phyloP scores from a whole-genome alignment of 2,113 vertebrate species.

The Rhineura floridana region DNA sequence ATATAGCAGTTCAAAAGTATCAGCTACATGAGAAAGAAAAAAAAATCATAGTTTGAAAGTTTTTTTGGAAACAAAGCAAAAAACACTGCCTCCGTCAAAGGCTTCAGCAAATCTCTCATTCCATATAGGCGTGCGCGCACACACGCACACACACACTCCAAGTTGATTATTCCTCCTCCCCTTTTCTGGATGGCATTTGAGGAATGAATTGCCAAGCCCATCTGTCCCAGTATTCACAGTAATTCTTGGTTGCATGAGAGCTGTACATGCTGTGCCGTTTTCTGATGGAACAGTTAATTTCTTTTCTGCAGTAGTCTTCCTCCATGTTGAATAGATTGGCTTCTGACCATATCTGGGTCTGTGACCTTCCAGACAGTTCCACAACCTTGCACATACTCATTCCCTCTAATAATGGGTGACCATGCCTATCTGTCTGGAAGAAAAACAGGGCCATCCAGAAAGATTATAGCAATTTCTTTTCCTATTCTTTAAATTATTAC shows the following conservation, averaged over 20 bases:
- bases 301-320: slow-evolving; percentile 30
- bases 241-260: slow-evolving; percentile 55
- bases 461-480: too few species aligned
- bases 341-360: slow-evolving; percentile 28
- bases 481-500: too few species aligned
- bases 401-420: background rate
- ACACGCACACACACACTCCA: slow-evolving; percentile 3
- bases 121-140: background rate
- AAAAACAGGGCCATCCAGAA: background rate
- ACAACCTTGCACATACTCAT: background rate
- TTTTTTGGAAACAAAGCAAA: slow-evolving; percentile 1
- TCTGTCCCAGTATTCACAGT: slow-evolving; percentile 56
- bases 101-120: slow-evolving; percentile 19
- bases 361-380: slow-evolving; percentile 2
- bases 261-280: slow-evolving; percentile 57
- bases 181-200: slow-evolving; percentile 40
- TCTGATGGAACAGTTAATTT: slow-evolving; percentile 57
- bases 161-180: slow-evolving; percentile 1
- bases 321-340: slow-evolving; percentile 39
- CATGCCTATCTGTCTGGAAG: background rate
- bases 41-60: background rate
- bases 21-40: background rate
- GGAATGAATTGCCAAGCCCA: slow-evolving; percentile 55
- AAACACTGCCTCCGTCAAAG: background rate
- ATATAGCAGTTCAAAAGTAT: slow-evolving; percentile 21